Evolutionary conservation across 2,113 vertebrate species (phyloP), one percentile per base, ranked within the genome.

Genomic region (Myotis davidii): DNA sequence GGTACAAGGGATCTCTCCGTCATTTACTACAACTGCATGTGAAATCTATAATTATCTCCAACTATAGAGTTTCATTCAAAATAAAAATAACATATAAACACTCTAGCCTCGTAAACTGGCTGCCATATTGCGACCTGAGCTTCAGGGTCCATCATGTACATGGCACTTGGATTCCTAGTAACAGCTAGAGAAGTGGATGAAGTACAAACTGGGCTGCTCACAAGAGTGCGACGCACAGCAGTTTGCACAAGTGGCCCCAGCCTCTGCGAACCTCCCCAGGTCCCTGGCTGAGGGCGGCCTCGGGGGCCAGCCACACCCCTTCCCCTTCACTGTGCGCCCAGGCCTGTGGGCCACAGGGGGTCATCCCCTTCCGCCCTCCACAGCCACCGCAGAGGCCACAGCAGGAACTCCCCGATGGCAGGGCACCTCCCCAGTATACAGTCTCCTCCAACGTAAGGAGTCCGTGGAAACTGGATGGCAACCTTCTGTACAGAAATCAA

Each of bases 41-140:
- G 61, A 69, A 61, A 48, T 39, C 72, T 86, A 27, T 20, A 82
- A 70, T 76, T 39, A 34, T 82, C 78, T 92, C 54, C 76, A 85
- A 95, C 76, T 70, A 52, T 1, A 61, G 90, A 70, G 37, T 82
- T 88, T 34, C 73, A 81, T 92, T 70, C 56, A 88, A 95, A 50
- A 45, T 6, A n/a, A 79, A 56, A 94, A 34, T 32, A n/a, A 59
- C 64, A 56, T 27, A 39, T 6, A 65, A 74, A 78, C 12, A 67
- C 13, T 88, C 25, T 56, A 79, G 72, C 45, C 59, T 93, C 48
- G 25, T 34, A 37, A 52, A 29, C 23, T 91, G 12, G 25, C 42
- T 42, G 50, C 23, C 11, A 10, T 27, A 3, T 0, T 5, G 37
- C 76, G 39, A 67, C 17, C 25, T 25, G 52, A 27, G 42, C 29